Evolutionary conservation across 37 sponge, comb jelly and placozoan species (phyloP), one percentile per base, ranked within the genome.

Genomic region (Haliclona indistincta): DNA sequence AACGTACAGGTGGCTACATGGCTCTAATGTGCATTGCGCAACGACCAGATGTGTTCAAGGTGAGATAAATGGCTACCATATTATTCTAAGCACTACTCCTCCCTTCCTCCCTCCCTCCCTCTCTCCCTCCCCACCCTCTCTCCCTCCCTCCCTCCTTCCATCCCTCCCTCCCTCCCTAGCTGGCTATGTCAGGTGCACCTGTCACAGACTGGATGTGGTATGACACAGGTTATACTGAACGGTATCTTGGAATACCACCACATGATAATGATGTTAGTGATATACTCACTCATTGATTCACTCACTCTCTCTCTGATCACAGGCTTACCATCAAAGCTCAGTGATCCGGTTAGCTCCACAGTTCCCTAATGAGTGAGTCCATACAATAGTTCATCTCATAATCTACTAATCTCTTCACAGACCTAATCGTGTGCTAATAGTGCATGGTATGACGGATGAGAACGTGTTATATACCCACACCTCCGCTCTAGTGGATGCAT

Each of bases 191-290:
- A n/a, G 89, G 92, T 34, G 96, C 92, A 42, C 86, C 92, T 10
- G 89, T 88, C 51, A 86, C 86, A 2, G 74, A 78, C 79, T 96
- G 92, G 92, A 51, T 63, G 47, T 49, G 67, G 19, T 96, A 96
- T 47, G 96, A 96, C 64, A 96, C 92, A 11, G 96, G 84, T 22
- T 96, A 96, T 72, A 96, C 92, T 42, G 96, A 96, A 63, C 63
- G 92, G 36, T 96, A 89, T 60, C 81, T 96, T 61, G 87, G 92
- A 74, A 80, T 83, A 5, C 71, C 76, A 2, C 76, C 76, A 23
- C 19, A 30, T 20, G 41, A 39, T 23, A 25, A 41, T 2, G 25
- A 11, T 10, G 33, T 10, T 36, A 7, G 22, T n/a, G 3, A 38
- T 38, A 23, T 65, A 3, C 22, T n/a, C 32, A 22, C n/a, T 30